Base-by-base conservation (phyloP, 2,797 vertebrate species). In the Manis pentadactyla region DNA sequence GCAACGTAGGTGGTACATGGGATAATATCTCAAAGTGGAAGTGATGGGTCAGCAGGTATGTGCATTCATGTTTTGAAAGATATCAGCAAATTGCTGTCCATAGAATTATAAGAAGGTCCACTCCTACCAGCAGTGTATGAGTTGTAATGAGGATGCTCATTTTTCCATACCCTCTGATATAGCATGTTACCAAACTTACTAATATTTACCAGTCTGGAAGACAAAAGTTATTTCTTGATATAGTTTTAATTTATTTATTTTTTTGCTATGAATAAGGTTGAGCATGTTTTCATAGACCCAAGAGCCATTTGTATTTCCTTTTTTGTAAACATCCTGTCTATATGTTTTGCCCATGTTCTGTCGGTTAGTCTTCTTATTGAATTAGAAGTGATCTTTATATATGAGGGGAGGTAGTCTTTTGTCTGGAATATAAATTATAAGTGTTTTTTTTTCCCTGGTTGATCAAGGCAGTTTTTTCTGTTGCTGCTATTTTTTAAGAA, bases 171-270 rank as follows among this genome's bases (percentile, higher is more conserved):
- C 61, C 31, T 81, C 53, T 19, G 3, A 37, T 7, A 1, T 1
- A 71, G 29, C 13, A n/a, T 42, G 74, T 57, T 39, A 18, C 10
- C 53, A 85, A 37, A 53, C 53, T 29, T 51, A 46, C 61, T 61
- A 55, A 69, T 29, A 34, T 31, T 79, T 90, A 29, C 66, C 63
- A 78, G 8, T 82, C 63, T 51, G 55, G 77, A 79, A 73, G 79
- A 59, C 18, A 31, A 61, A 79, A 84, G 8, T 49, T 27, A 29
- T 29, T 69, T 87, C 85, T 84, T 37, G 2, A 31, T 66, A 9
- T 42, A n/a, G 17, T 46, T 93, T 96, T 37, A 37, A 83, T 57
- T 79, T 87, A 69, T 39, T 21, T 74, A n/a, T 57, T 88, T 78
- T 69, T 53, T 74, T 68, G 25, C 57, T 61, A 4, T 73, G 83